Evolutionary conservation across 1,140 invertebrate genomes (phyloP), one percentile per base, ranked within the genome.

Genomic region (Dolichoris vasculosae): DNA sequence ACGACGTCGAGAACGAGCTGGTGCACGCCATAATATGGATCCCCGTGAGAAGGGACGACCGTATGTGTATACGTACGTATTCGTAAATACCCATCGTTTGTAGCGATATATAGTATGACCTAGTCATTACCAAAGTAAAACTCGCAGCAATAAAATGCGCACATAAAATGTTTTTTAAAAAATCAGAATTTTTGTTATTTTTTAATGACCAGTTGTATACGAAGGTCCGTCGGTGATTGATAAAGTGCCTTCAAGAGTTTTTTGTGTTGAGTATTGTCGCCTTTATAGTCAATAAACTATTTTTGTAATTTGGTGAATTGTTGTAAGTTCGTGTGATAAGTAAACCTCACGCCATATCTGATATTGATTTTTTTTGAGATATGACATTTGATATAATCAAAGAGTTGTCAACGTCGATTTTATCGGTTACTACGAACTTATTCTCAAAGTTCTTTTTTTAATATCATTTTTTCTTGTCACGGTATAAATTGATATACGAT

Each of bases 71-170:
- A 64, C 77, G 38, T 80, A 80, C 40, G 59, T 80, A 80, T n/a
- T 43, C 51, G 55, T 76, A 26, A 77, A 89, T 90, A 75, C 38
- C 78, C n/a, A 79, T 79, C 38, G 55, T 79, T 26, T 79, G n/a
- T 67, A 46, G 46, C 75, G 87, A 82, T 88, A 90, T 89, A 87
- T 89, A 88, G 90, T 91, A 91, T 91, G 90, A 92, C 90, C 93
- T 93, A 93, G 93, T 93, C 93, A 93, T 93, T 93, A 93, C 93
- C 93, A 93, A 86, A 86, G 85, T 55, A 35, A 80, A 83, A 83
- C 82, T 83, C 82, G 82, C 82, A 82, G 80, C 67, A 80, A 83
- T n/a, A 26, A 23, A 59, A 63, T 17, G 71, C 55, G 59, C 78
- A 43, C 48, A 38, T 20, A 11, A 63, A 38, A 51, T 35, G 32